A percentile compares a stretch with the other conserved stretches of the same genome.
These are phyloP conservation scores for Anisognathus igniventris DNA, from an alignment of 2,797 vertebrate species.

Conservation along the genomic window DNA sequence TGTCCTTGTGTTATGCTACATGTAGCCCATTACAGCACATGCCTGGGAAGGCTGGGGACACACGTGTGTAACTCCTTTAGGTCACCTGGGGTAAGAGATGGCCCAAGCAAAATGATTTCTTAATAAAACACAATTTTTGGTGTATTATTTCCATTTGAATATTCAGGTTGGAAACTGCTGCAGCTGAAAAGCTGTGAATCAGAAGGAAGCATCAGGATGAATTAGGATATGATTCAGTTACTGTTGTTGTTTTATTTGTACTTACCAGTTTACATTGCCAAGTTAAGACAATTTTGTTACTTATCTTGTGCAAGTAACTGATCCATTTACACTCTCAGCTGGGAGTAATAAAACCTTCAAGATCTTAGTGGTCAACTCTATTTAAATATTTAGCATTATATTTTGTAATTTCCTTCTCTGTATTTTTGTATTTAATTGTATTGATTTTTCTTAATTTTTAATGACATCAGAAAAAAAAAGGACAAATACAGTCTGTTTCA, in stretches of 20 bases:
- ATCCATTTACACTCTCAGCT: not conserved
- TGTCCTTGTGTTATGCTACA: not conserved
- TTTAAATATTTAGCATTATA: constrained; percentile 55
- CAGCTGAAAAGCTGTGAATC: not conserved
- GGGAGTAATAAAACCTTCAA: constrained; percentile 26
- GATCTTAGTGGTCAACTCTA: not conserved
- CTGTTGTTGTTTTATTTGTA: not conserved
- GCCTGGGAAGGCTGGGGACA: not conserved
- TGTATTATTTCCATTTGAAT: not conserved
- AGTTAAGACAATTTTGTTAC: not conserved
- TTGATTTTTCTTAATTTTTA: constrained; percentile 44
- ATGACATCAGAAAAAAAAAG: not conserved
- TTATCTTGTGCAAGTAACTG: not conserved
- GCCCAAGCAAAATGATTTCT: not conserved
- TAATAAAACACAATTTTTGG: not conserved
- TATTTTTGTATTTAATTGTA: constrained; percentile 11
- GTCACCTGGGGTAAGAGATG: not conserved
- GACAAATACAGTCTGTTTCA: not conserved
- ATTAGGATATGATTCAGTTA: not conserved
- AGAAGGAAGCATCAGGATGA: not conserved
- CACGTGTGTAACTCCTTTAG: not conserved
- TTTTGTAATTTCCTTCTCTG: constrained; percentile 33
- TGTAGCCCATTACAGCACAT: not conserved
- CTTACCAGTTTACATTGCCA: not conserved
- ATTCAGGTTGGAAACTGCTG: not conserved